Percentiles rank a stretch among this genome's conserved stretches.
Conservation (phyloP, 2,797 vertebrate species). For the Simalia tracyae region DNA sequence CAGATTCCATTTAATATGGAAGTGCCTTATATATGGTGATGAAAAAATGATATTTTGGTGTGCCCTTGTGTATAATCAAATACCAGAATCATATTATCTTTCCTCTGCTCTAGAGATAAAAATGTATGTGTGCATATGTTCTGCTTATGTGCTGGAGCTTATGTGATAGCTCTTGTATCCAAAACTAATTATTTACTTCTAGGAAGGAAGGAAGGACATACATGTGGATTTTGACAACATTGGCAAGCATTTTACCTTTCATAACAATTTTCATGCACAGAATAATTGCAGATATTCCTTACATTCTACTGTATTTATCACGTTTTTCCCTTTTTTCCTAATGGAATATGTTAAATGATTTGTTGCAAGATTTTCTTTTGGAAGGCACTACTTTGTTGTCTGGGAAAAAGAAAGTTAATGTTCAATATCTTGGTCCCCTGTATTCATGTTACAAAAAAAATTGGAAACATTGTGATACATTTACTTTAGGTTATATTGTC, state of each 20-base stretch:
- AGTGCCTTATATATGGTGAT: not conserved
- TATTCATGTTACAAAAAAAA: not conserved
- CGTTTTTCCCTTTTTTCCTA: not conserved
- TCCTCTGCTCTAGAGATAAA: not conserved
- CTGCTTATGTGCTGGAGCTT: not conserved
- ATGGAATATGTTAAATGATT: not conserved
- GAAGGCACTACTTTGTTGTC: not conserved
- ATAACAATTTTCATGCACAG: not conserved
- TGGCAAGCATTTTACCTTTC: not conserved
- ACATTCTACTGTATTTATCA: not conserved
- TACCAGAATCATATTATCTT: not conserved
- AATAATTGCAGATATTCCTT: not conserved
- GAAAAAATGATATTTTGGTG: not conserved
- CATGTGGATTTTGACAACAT: not conserved
- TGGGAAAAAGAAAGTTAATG: not conserved
- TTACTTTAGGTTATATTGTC: not conserved
- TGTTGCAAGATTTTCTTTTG: not conserved
- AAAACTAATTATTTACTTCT: not conserved
- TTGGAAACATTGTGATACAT: not conserved
- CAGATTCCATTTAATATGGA: conserved; percentile 35
- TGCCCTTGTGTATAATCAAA: not conserved
- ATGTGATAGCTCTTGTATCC: not conserved
- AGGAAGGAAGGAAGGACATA: not conserved
- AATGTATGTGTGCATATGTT: not conserved
- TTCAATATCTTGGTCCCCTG: not conserved